A percentile compares a stretch with the other conserved stretches of the same genome.
Evolutionary conservation across 35 echinoderm and acorn worm species (phyloP).

Genomic region (Heliocidaris erythrogramma): DNA sequence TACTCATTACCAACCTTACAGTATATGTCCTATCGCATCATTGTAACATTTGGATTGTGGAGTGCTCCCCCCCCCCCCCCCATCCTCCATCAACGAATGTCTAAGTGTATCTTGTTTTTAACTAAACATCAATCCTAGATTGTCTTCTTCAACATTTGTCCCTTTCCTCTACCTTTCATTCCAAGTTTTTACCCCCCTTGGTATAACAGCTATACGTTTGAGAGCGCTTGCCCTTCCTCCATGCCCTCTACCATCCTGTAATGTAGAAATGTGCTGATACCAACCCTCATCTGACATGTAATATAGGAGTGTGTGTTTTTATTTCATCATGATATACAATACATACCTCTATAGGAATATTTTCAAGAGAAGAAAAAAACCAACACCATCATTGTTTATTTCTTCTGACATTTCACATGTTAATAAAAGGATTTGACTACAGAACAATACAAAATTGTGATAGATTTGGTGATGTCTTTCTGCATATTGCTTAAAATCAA

Average conservation of each 20-base stretch:
- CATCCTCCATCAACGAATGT: neutral
- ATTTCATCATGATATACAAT: neutral
- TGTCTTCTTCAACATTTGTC: neutral
- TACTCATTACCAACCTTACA: neutral
- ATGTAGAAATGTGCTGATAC: neutral
- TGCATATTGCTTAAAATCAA: too few relatives aligned
- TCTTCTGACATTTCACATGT: too few relatives aligned
- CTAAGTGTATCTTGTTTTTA: neutral
- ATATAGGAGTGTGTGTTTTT: neutral
- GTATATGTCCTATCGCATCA: neutral
- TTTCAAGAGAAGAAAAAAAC: neutral
- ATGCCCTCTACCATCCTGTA: constrained; percentile 22
- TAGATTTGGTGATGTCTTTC: too few relatives aligned
- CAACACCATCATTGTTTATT: too few relatives aligned
- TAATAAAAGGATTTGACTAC: too few relatives aligned
- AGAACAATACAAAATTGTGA: too few relatives aligned
- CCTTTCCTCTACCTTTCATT: neutral
- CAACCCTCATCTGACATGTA: neutral
- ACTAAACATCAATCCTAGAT: neutral
- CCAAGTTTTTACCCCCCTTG: neutral
- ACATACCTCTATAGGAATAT: neutral
- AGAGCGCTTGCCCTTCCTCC: neutral
- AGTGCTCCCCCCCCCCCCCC: neutral
- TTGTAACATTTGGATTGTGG: neutral
- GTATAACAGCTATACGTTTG: neutral